Conservation (phyloP, 2,888 invertebrate genomes). For the Drosophila recens region DNA sequence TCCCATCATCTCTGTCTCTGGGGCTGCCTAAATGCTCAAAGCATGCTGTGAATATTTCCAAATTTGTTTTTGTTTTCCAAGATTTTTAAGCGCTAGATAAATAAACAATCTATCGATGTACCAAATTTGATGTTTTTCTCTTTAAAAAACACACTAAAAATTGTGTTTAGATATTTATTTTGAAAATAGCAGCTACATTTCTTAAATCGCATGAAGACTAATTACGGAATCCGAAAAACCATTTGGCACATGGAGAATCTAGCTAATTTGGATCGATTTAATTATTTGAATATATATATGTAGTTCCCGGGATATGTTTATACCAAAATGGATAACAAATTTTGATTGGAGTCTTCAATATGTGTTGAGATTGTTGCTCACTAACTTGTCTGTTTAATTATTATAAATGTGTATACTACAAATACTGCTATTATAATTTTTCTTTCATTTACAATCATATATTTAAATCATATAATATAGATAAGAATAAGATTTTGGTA, state of each 20-base stretch:
- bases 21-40: not conserved
- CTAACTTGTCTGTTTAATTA: not conserved
- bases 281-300: slow-evolving; percentile 10
- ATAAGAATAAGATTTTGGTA: too few relatives aligned
- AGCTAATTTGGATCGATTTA: not conserved
- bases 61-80: slow-evolving; percentile 59
- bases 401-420: too few relatives aligned
- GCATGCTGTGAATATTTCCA: slow-evolving; percentile 77
- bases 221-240: not conserved
- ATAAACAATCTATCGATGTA: slow-evolving; percentile 59
- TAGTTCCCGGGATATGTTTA: slow-evolving; percentile 3
- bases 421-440: too few relatives aligned
- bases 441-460: too few relatives aligned
- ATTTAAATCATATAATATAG: too few relatives aligned
- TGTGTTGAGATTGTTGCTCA: not conserved
- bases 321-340: not conserved
- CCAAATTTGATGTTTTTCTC: slow-evolving; percentile 44
- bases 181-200: slow-evolving; percentile 51
- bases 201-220: slow-evolving; percentile 19
- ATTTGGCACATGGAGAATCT: slow-evolving; percentile 14
- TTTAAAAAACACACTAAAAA: slow-evolving; percentile 28
- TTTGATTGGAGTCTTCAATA: not conserved
- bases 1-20: slow-evolving; percentile 27
- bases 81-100: slow-evolving; percentile 63
- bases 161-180: slow-evolving; percentile 50